phyloP scores from a whole-genome alignment of 2,113 vertebrate genomes.

The Butorides virescens region DNA sequence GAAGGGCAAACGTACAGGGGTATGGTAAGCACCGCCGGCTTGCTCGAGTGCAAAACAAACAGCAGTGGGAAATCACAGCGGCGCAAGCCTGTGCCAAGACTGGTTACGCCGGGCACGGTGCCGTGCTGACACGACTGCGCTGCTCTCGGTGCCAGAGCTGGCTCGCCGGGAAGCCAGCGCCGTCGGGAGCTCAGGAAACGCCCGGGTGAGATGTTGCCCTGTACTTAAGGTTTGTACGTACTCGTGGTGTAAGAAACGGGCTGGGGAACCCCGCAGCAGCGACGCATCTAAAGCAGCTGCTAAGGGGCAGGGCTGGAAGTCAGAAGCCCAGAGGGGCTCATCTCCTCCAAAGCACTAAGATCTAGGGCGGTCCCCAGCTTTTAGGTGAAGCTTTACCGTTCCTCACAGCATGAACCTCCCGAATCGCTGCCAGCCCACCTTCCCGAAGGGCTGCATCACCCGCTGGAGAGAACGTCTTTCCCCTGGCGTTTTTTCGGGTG shows the following conservation, averaged over 20 bases:
- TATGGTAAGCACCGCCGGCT: background rate
- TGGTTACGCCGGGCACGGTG: background rate
- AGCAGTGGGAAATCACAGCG: background rate
- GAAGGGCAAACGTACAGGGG: background rate
- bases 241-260: background rate
- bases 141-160: background rate
- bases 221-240: accelerated
- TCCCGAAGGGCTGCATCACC: background rate
- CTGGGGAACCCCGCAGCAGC: background rate
- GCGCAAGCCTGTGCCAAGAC: background rate
- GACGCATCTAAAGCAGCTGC: background rate
- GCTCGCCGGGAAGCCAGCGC: background rate
- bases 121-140: background rate
- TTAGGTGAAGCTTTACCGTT: background rate
- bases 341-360: background rate
- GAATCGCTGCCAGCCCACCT: background rate
- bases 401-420: background rate
- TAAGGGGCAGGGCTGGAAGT: background rate
- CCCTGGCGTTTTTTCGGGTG: background rate
- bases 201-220: background rate
- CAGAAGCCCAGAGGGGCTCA: background rate
- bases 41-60: background rate
- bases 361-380: background rate
- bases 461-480: background rate
- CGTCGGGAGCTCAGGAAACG: background rate